A percentile compares a stretch with the other conserved stretches of the same genome.
phyloP scores from a whole-genome alignment of 2,888 invertebrate genomes.

The Nowickia ferox region DNA sequence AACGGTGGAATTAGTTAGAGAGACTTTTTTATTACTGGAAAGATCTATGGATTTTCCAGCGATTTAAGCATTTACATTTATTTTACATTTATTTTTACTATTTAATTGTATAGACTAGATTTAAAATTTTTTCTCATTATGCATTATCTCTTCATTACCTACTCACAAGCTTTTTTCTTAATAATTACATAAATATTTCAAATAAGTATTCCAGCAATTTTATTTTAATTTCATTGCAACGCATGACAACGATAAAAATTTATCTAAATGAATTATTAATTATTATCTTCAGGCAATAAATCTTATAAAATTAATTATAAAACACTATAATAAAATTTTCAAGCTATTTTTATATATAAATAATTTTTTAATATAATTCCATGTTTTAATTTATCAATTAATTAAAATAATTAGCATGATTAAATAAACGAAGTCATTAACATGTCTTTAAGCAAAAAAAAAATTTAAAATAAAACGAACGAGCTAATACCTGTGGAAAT shows the following conservation, averaged over 20 bases:
- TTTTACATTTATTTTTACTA: too few species aligned
- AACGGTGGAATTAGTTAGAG: too few species aligned
- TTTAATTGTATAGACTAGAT: too few species aligned
- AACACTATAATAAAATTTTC: background rate
- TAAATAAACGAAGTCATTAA: slow-evolving; percentile 10
- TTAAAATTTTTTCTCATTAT: too few species aligned
- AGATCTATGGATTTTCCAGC: too few species aligned
- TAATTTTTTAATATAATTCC: background rate
- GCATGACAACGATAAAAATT: background rate
- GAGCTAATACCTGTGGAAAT: background rate
- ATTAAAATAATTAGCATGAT: slow-evolving; percentile 14
- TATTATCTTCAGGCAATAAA: slow-evolving; percentile 13
- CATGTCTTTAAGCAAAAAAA: slow-evolving; percentile 2
- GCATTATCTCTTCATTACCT: background rate
- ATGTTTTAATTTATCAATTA: background rate
- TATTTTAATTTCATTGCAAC: background rate
- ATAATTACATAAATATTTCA: background rate
- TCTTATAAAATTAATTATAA: slow-evolving; percentile 22
- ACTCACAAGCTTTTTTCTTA: too few species aligned
- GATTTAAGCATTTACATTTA: too few species aligned
- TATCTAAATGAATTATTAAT: slow-evolving; percentile 25
- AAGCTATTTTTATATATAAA: background rate
- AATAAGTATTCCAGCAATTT: slow-evolving; percentile 10
- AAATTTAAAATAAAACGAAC: background rate
- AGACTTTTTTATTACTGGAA: too few species aligned